phyloP scores from a whole-genome alignment of 2,888 invertebrate genomes.

The Catocala nupta region DNA sequence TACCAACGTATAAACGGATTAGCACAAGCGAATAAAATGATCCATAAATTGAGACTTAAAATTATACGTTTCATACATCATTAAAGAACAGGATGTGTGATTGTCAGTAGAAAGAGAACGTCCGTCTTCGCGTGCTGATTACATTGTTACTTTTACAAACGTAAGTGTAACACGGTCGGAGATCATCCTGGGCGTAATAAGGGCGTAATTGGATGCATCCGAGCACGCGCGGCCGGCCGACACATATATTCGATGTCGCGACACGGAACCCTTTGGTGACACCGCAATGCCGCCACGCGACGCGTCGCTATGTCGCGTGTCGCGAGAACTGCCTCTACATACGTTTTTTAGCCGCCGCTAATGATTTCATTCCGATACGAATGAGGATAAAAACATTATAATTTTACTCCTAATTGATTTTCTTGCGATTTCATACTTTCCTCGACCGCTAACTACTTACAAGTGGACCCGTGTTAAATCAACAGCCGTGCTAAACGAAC shows the following conservation, averaged over 20 bases:
- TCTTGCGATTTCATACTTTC: constrained; percentile 40
- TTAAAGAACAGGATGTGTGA: constrained; percentile 36
- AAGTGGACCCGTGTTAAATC: constrained; percentile 41
- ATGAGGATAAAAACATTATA: constrained; percentile 21
- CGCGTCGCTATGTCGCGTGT: constrained; percentile 22
- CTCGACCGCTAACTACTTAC: constrained; percentile 23
- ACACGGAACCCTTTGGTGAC: constrained; percentile 56
- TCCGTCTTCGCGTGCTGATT: constrained; percentile 25
- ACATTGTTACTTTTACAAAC: constrained; percentile 37
- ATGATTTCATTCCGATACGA: constrained; percentile 26
- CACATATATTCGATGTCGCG: constrained; percentile 51
- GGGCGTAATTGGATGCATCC: constrained; percentile 62
- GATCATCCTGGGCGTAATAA: constrained; percentile 43
- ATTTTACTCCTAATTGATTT: constrained; percentile 35
- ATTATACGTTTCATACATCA: constrained; percentile 5
- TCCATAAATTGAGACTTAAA: constrained; percentile 26
- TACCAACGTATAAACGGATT: too few relatives aligned
- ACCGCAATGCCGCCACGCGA: constrained; percentile 20
- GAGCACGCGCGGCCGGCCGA: constrained; percentile 52
- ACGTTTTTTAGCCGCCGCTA: constrained; percentile 20
- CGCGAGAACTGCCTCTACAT: constrained; percentile 18
- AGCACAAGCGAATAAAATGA: constrained; percentile 8
- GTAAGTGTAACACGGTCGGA: constrained; percentile 40
- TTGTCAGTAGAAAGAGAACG: constrained; percentile 15
- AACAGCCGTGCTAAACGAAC: constrained; percentile 31